Percentiles rank a stretch among this genome's conserved stretches.
Evolutionary conservation across 1,140 invertebrate species (phyloP).

Genomic region (Eupristina koningsbergeri): DNA sequence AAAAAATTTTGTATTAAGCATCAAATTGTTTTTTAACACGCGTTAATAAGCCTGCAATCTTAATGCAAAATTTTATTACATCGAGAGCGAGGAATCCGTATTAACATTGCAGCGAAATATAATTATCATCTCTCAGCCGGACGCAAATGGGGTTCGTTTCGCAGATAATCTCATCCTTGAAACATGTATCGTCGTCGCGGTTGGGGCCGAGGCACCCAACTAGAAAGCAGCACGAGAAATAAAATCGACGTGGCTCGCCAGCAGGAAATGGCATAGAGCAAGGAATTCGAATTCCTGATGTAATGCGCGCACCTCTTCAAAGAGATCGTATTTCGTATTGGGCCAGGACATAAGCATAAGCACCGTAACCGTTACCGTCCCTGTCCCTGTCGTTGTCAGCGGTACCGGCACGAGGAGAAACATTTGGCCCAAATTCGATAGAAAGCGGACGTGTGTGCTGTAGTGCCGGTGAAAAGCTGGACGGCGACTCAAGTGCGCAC

Average conservation of each 20-base stretch:
- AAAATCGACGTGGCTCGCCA: too few species aligned
- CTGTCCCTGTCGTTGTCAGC: too few species aligned
- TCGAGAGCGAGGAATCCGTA: not conserved
- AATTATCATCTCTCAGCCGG: not conserved
- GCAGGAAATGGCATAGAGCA: conserved; percentile 21
- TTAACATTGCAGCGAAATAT: not conserved
- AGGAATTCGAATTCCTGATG: conserved; percentile 17
- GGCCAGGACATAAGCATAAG: conserved; percentile 18
- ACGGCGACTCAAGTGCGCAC: not conserved
- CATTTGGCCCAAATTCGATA: too few species aligned
- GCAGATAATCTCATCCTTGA: not conserved
- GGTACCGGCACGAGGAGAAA: too few species aligned
- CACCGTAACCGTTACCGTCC: too few species aligned
- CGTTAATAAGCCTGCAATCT: not conserved
- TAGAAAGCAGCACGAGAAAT: not conserved
- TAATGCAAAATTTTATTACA: too few species aligned
- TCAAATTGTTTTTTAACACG: not conserved
- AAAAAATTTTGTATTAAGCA: too few species aligned
- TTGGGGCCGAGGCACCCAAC: not conserved
- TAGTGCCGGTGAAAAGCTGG: conserved; percentile 20
- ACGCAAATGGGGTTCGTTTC: not conserved
- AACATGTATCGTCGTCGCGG: not conserved
- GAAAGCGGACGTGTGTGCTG: conserved; percentile 16
- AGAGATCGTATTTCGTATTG: conserved; percentile 40
- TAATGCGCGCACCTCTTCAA: conserved; percentile 32